A percentile compares a stretch with the other conserved stretches of the same genome.
These are phyloP conservation scores for Trissonchulus latispiculum DNA, from an alignment of 2,888 invertebrate genomes.

Conservation along the genomic window DNA sequence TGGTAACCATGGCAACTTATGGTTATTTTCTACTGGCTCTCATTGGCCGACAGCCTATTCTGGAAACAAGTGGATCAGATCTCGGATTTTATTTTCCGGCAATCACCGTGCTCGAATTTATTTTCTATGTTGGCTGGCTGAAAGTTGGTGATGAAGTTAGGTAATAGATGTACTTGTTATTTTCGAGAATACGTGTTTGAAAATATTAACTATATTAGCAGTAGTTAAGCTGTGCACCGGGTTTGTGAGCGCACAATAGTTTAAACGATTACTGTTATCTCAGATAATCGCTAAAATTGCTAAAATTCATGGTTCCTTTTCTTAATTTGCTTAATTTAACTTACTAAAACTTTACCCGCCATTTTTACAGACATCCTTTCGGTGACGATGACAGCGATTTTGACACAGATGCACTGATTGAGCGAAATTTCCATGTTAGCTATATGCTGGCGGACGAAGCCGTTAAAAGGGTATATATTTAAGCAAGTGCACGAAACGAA, in stretches of 20 bases:
- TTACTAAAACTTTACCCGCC: too few relatives aligned
- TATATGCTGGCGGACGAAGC: not conserved
- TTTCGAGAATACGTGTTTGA: not conserved
- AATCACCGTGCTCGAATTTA: not conserved
- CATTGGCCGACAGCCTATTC: not conserved
- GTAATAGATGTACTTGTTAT: not conserved
- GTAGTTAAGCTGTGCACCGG: too few relatives aligned
- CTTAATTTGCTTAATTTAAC: too few relatives aligned
- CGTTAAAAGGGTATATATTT: too few relatives aligned
- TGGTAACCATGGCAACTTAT: not conserved
- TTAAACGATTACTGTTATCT: too few relatives aligned
- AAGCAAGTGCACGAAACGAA: too few relatives aligned
- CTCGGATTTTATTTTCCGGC: not conserved
- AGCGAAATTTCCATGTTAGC: not conserved
- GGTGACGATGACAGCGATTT: not conserved
- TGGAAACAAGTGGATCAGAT: not conserved
- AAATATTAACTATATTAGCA: too few relatives aligned
- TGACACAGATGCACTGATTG: not conserved
- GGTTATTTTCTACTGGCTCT: not conserved
- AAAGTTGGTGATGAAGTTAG: not conserved
- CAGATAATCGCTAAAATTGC: too few relatives aligned
- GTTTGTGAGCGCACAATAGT: too few relatives aligned
- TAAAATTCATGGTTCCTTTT: too few relatives aligned
- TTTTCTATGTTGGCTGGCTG: not conserved
- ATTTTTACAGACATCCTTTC: not conserved